Evolutionary conservation across 1,140 invertebrate species (phyloP).

Genomic region (Drosophila varians): DNA sequence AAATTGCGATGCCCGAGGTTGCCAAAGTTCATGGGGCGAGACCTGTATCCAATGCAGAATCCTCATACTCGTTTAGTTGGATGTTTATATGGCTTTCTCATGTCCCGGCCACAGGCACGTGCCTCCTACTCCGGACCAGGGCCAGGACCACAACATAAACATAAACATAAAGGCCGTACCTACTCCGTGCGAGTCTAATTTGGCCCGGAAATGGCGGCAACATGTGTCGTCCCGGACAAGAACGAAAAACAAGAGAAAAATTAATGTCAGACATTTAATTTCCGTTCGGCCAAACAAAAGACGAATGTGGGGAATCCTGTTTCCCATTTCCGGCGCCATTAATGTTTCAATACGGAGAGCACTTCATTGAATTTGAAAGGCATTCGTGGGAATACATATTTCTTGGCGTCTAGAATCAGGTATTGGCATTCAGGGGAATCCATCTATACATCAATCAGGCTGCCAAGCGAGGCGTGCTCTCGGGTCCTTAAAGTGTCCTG

Average conservation of each 20-base stretch:
- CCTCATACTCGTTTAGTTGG: conserved; percentile 24
- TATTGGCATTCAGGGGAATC: conserved; percentile 27
- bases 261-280: conserved; percentile 73
- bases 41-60: conserved; percentile 25
- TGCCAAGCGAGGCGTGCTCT: conserved; percentile 35
- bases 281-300: conserved; percentile 52
- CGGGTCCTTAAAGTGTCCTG: conserved; percentile 25
- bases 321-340: conserved; percentile 15
- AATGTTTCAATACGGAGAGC: conserved; percentile 15
- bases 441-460: conserved; percentile 52
- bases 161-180: conserved; percentile 49
- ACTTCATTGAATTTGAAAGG: conserved; percentile 59
- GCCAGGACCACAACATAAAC: conserved; percentile 34
- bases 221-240: conserved; percentile 51
- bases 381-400: conserved; percentile 19
- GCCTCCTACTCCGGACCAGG: conserved; percentile 28
- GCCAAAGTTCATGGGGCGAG: conserved; percentile 29
- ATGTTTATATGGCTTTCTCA: conserved; percentile 30
- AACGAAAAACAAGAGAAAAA: conserved; percentile 27
- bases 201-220: conserved; percentile 50
- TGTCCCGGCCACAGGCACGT: conserved; percentile 37
- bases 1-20: conserved; percentile 7
- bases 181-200: conserved; percentile 43
- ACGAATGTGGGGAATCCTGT: conserved; percentile 46
- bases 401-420: conserved; percentile 29